Percentiles rank a stretch among this genome's conserved stretches.
phyloP scores from a whole-genome alignment of 1,140 invertebrate genomes.

The Pteromalus puparum region DNA sequence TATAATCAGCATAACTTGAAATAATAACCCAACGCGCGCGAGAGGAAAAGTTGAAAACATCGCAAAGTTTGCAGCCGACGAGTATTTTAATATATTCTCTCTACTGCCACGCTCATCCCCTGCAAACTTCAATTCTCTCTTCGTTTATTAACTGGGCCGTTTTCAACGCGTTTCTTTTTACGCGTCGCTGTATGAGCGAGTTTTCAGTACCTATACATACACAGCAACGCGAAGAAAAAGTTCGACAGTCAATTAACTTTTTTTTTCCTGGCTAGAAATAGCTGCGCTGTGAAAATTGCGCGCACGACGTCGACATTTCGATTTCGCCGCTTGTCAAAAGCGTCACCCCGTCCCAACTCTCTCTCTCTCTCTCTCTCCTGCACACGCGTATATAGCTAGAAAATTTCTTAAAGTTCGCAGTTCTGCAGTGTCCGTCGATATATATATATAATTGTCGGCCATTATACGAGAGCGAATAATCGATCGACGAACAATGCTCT shows the following conservation, averaged over 20 bases:
- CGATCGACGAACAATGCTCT: slow-evolving; percentile 24
- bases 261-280: not conserved
- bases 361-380: not conserved
- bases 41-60: not conserved
- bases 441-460: slow-evolving; percentile 31
- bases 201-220: too few species aligned
- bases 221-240: not conserved
- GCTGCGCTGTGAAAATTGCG: not conserved
- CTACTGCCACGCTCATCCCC: not conserved
- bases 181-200: too few species aligned
- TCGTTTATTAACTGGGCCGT: not conserved
- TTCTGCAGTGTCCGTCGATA: not conserved
- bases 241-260: not conserved
- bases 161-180: not conserved
- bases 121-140: not conserved
- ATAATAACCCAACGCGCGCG: too few species aligned
- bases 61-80: too few species aligned
- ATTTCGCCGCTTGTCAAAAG: slow-evolving; percentile 3
- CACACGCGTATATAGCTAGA: too few species aligned
- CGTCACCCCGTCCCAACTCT: not conserved
- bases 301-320: not conserved
- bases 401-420: slow-evolving; percentile 6
- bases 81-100: not conserved
- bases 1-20: not conserved
- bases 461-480: slow-evolving; percentile 40